These are phyloP conservation scores for Antheraea yamamai DNA, from an alignment of 2,888 invertebrate species.

Conservation along the genomic window DNA sequence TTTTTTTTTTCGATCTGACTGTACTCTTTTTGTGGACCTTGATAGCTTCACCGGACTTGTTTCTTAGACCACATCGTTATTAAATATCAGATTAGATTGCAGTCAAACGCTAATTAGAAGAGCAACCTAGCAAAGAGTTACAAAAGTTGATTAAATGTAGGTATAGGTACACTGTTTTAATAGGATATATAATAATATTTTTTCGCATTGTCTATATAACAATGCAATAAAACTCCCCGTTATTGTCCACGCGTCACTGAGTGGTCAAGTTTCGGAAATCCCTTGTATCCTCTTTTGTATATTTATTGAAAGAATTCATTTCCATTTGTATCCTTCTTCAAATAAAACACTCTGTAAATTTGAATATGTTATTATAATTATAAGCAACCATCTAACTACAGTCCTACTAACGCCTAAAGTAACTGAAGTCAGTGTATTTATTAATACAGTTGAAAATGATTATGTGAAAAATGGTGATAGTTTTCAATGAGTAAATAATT, in stretches of 20 bases:
- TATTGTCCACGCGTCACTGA: slow-evolving; percentile 18
- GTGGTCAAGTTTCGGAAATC: slow-evolving; percentile 17
- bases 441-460: background rate
- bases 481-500: too few relatives aligned
- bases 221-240: slow-evolving; percentile 9
- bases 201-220: background rate
- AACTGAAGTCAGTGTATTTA: background rate
- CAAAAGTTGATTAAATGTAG: too few relatives aligned
- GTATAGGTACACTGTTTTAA: too few relatives aligned
- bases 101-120: too few relatives aligned
- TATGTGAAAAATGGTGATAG: background rate
- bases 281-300: background rate
- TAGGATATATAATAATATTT: background rate
- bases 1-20: too few relatives aligned
- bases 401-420: background rate
- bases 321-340: background rate
- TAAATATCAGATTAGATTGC: too few relatives aligned
- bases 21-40: too few relatives aligned
- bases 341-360: background rate
- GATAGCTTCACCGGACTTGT: too few relatives aligned
- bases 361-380: background rate
- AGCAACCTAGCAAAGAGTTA: too few relatives aligned
- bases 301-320: slow-evolving; percentile 6
- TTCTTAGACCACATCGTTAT: too few relatives aligned
- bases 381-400: background rate